phyloP scores from a whole-genome alignment of 2,888 invertebrate species.

The Xylota sylvarum region DNA sequence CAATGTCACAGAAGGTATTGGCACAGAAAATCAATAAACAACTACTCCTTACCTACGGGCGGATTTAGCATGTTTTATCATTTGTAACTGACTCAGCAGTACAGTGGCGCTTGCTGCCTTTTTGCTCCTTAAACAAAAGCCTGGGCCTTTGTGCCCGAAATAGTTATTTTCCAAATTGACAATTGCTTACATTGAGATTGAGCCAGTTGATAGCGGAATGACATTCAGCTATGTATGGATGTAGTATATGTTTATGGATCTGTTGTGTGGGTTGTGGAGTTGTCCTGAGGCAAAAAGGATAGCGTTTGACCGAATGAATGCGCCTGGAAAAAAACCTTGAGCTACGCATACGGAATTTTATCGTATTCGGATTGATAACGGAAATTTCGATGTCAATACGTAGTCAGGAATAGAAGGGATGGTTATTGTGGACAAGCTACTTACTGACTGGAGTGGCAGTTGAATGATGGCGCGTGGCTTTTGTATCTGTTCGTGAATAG shows the following conservation, averaged over 20 bases:
- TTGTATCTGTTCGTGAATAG: conserved; percentile 5
- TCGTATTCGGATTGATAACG: conserved; percentile 57
- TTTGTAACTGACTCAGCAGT: conserved; percentile 61
- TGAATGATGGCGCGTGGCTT: conserved; percentile 36
- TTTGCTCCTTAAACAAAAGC: background rate
- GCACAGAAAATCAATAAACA: conserved; percentile 59
- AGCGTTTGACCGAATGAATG: conserved; percentile 8
- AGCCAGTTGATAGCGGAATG: conserved; percentile 41
- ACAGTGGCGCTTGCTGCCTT: background rate
- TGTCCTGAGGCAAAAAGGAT: background rate
- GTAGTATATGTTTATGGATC: background rate
- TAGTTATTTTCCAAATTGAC: conserved; percentile 61
- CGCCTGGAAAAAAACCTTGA: conserved; percentile 8
- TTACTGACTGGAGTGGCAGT: conserved; percentile 10
- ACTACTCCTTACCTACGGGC: conserved; percentile 30
- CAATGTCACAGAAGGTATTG: conserved; percentile 42
- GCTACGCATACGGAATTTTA: conserved; percentile 38
- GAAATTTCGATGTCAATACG: conserved; percentile 44
- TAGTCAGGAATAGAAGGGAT: conserved; percentile 16
- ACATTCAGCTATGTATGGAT: background rate
- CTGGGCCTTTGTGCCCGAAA: conserved; percentile 43
- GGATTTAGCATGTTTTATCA: conserved; percentile 38
- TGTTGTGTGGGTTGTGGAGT: background rate
- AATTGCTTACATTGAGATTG: conserved; percentile 58
- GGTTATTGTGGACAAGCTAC: background rate